Percentiles rank a stretch among this genome's conserved stretches.
Conservation (phyloP, 2,113 vertebrate genomes). For the Coregonus clupeaformis region DNA sequence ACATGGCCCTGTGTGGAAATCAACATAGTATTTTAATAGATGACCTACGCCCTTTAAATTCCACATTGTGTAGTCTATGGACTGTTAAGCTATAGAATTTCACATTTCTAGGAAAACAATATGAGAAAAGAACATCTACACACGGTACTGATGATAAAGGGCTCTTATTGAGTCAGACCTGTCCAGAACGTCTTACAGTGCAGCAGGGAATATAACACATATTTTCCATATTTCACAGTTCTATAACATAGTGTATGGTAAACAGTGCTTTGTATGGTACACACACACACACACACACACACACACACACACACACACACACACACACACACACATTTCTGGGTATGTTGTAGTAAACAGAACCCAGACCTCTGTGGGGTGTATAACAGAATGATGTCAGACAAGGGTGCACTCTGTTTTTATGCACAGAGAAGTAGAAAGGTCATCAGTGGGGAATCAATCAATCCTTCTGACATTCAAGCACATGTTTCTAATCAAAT, state of each 20-base stretch:
- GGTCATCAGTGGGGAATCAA: slow-evolving; percentile 49
- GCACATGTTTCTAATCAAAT: slow-evolving; percentile 68
- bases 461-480: slow-evolving; percentile 58
- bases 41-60: not conserved
- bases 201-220: not conserved
- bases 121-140: not conserved
- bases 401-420: not conserved
- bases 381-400: slow-evolving; percentile 34
- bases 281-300: too few relatives aligned
- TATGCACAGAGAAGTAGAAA: slow-evolving; percentile 30
- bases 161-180: not conserved
- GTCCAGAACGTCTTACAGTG: not conserved
- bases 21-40: slow-evolving; percentile 7
- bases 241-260: not conserved
- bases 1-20: slow-evolving; percentile 2
- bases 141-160: not conserved
- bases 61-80: not conserved
- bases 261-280: not conserved
- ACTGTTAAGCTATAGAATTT: not conserved
- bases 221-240: not conserved
- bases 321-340: not conserved
- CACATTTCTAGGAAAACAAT: not conserved
- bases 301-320: too few relatives aligned
- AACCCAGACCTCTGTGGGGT: slow-evolving; percentile 28
- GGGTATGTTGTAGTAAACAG: slow-evolving; percentile 22